These are phyloP conservation scores for Sula dactylatra DNA, from an alignment of 2,113 vertebrate genomes.

Conservation along the genomic window DNA sequence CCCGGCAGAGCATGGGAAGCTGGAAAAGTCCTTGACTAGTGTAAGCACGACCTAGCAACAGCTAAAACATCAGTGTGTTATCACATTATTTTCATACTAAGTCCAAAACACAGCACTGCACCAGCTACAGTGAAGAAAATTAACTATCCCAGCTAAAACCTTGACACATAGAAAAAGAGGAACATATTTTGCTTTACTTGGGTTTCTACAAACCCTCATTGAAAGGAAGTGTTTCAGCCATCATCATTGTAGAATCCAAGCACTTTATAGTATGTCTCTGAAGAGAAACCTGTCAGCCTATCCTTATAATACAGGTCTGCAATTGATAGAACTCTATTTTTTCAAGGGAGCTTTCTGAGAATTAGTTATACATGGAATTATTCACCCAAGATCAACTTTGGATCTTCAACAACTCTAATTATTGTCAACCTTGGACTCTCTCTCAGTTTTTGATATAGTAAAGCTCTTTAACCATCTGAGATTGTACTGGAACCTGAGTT, in stretches of 20 bases:
- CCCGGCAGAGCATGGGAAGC: too few species aligned
- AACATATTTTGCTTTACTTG: neutral
- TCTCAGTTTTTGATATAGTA: neutral
- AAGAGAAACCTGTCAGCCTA: neutral
- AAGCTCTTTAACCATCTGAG: neutral
- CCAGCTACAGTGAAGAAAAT: too few species aligned
- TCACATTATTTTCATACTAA: too few species aligned
- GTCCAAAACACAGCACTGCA: too few species aligned
- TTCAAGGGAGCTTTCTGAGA: neutral
- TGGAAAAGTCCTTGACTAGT: too few species aligned
- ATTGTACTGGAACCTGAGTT: neutral
- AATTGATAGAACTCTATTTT: neutral
- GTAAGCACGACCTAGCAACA: too few species aligned
- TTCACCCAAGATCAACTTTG: neutral
- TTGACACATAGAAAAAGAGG: neutral
- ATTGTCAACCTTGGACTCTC: neutral
- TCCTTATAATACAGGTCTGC: neutral
- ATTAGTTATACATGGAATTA: neutral
- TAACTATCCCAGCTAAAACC: too few species aligned
- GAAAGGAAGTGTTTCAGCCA: neutral
- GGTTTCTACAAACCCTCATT: neutral
- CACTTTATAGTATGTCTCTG: neutral
- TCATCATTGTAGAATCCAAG: neutral
- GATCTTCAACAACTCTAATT: neutral
- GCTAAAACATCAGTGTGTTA: too few species aligned